Evolutionary conservation across 2,113 vertebrate species (phyloP).

Genomic region (Acrocephalus kingi): DNA sequence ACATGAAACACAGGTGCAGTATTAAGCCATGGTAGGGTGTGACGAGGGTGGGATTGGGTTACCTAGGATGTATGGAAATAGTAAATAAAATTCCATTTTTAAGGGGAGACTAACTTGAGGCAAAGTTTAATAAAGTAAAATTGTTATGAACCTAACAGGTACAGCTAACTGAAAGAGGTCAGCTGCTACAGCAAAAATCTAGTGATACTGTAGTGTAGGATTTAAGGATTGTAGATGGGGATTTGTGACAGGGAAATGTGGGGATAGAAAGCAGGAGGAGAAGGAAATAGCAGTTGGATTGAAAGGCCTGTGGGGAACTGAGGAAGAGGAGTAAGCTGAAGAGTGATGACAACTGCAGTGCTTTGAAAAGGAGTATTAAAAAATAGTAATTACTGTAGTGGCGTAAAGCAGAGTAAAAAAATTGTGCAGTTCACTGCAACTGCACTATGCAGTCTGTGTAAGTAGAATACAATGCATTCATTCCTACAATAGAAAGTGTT

Average conservation of each 20-base stretch:
- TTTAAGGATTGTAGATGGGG: background rate
- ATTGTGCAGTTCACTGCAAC: background rate
- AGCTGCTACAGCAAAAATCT: fast-evolving
- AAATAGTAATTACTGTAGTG: background rate
- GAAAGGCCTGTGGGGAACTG: background rate
- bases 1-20: background rate
- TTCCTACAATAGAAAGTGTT: background rate
- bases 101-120: background rate
- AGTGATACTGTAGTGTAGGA: background rate
- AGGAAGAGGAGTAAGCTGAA: background rate
- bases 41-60: background rate
- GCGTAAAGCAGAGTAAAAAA: background rate
- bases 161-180: background rate
- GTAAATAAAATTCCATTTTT: background rate
- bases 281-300: background rate
- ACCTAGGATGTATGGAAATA: background rate
- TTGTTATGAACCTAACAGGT: background rate
- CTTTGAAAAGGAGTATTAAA: background rate
- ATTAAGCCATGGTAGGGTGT: background rate
- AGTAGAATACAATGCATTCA: background rate
- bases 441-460: background rate
- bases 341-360: background rate
- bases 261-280: background rate
- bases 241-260: background rate
- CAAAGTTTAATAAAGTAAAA: background rate